Conservation (phyloP, 2,113 vertebrate genomes). For the Oophaga pumilio region DNA sequence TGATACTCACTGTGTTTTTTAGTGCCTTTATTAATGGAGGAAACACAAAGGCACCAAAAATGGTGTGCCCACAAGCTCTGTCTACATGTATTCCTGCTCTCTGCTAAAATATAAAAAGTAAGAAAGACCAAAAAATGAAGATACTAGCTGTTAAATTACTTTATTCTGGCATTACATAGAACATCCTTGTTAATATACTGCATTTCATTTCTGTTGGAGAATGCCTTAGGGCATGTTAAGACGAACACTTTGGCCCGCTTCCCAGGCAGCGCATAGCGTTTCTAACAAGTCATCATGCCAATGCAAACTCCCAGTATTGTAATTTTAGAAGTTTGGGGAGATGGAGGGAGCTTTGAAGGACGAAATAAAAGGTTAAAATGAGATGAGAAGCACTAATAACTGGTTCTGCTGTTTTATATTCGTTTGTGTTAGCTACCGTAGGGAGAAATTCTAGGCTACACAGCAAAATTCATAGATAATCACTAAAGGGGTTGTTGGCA, state of each 20-base stretch:
- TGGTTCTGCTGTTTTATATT: background rate
- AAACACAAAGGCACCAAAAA: background rate
- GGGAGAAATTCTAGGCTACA: background rate
- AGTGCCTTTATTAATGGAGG: background rate
- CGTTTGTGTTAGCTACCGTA: background rate
- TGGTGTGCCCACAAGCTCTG: background rate
- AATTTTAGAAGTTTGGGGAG: background rate
- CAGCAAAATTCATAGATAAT: background rate
- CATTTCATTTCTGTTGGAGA: background rate
- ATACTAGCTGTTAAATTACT: background rate
- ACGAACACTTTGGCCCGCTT: background rate
- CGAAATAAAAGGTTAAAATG: background rate
- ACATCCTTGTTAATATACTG: constrained; percentile 2
- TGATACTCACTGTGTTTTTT: background rate
- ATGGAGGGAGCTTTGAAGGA: background rate
- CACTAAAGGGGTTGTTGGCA: too few relatives aligned
- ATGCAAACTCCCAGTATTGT: background rate
- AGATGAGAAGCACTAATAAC: background rate
- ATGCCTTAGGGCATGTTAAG: background rate
- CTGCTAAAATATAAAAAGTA: background rate
- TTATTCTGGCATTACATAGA: background rate
- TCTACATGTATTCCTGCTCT: background rate
- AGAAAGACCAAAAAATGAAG: background rate
- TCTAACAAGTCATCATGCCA: constrained; percentile 1
- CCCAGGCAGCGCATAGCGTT: constrained; percentile 4